Evolutionary conservation across 2,888 invertebrate genomes (phyloP), one percentile per base, ranked within the genome.

Genomic region (Serripes groenlandicus): DNA sequence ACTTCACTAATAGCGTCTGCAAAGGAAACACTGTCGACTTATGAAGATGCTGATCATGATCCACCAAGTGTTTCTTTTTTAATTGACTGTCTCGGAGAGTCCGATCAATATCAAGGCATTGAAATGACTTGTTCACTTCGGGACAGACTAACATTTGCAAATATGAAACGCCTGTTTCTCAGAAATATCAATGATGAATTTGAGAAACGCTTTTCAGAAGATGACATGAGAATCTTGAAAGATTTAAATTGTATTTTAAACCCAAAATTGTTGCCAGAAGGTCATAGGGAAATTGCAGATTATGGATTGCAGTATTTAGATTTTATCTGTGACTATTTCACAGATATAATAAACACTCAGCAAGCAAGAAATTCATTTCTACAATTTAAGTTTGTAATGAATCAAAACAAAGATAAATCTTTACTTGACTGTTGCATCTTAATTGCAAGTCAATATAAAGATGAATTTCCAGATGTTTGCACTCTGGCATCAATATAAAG

Each of bases 201-300:
- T 42, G 62, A 72, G 37, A 34, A 71, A 28, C 60, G 82, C 21
- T 82, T 78, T 60, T 78, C 83, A 30, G 54, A 72, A n/a, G 26
- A 60, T 11, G 78, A 75, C 28, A 26, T 78, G 68, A 58, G 35
- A 9, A 60, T 71, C n/a, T 52, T 78, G 18, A 71, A 78, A n/a
- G 69, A 75, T n/a, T 49, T 78, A 7, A 74, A 78, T 28, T 30
- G 2, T 9, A 2, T 83, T 5, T 37, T 83, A 7, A 75, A 75
- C 35, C 82, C 82, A 21, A 66, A 23, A 23, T 28, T 78, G 23
- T 32, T 78, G 15, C 82, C 75, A 3, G n/a, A 21, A n/a, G 5
- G n/a, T 54, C 54, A 54, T n/a, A 21, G 23, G 5, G 54, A 54
- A 54, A 54, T 54, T 4, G 23, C 18, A 5, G 23, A 21, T 54